Base-by-base conservation (phyloP, 2,888 invertebrate genomes). In the Mallateleia sp. region DNA sequence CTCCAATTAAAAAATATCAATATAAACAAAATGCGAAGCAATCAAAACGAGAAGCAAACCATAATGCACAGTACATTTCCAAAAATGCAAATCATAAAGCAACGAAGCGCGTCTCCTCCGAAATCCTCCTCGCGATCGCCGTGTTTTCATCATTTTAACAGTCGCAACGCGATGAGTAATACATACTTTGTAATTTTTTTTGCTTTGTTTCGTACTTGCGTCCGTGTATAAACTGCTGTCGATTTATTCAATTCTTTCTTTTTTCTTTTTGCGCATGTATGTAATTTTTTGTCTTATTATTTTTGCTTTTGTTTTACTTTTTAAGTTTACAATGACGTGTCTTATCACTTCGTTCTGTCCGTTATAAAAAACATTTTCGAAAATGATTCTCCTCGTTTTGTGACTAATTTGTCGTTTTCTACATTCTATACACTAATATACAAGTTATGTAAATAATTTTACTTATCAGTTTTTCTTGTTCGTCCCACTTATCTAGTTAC, bases 361-460 rank as follows among this genome's bases (percentile, higher is more conserved):
- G 92, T 93, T 93, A 93, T 95, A 95, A 94, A 95, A 95, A 95
- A 95, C 95, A 94, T 94, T 92, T 94, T 94, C 94, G 94, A 95
- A 94, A 94, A 94, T 94, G 94, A 94, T 94, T 88, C 90, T 85
- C 87, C 91, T 90, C 88, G 79, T 87, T 87, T 87, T 83, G 78
- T 82, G 78, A 86, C 77, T 83, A 81, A 82, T 86, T 78, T 81
- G 60, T 86, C 81, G 81, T 91, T 90, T 93, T 94, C 94, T 94
- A 94, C 94, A 93, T 93, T 94, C 95, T 95, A 95, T 95, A 95
- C 95, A 95, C 94, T 95, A 95, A 95, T 95, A 95, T 95, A 95
- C 95, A 95, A 94, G 94, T 94, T 94, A 94, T 93, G 93, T 92
- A 93, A 84, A 79, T 85, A 85, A 93, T 93, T 93, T 94, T 92